phyloP scores from a whole-genome alignment of 2,113 vertebrate genomes.

The Saguinus midas region DNA sequence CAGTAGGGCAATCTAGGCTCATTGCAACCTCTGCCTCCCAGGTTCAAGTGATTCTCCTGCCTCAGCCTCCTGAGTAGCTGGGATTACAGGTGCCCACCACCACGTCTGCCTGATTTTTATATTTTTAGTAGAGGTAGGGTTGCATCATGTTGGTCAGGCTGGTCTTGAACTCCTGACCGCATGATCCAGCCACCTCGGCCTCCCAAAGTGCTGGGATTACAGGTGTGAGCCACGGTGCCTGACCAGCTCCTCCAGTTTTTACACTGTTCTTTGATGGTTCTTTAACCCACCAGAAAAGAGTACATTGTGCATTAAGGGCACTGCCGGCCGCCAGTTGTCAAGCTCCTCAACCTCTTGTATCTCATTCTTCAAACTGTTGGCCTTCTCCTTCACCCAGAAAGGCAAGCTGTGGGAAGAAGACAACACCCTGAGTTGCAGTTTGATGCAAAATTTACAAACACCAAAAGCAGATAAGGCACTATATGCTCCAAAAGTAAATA shows the following conservation, averaged over 20 bases:
- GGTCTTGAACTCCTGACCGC: too few relatives aligned
- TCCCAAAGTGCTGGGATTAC: too few relatives aligned
- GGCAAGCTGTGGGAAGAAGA: conserved; percentile 61
- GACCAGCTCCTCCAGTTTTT: background rate
- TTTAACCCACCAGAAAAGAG: conserved; percentile 1
- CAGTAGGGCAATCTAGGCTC: too few relatives aligned
- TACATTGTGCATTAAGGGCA: background rate
- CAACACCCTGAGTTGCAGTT: background rate
- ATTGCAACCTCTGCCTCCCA: too few relatives aligned
- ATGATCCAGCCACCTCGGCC: too few relatives aligned
- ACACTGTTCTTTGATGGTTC: conserved; percentile 1
- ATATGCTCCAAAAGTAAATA: background rate
- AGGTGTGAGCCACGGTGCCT: too few relatives aligned
- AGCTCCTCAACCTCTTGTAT: conserved; percentile 74
- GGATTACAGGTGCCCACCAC: too few relatives aligned
- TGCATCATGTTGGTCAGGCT: too few relatives aligned
- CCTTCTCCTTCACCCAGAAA: conserved; percentile 71
- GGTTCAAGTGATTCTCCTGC: too few relatives aligned
- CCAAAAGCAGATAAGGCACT: background rate
- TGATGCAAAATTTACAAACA: background rate
- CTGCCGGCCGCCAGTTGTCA: conserved; percentile 14
- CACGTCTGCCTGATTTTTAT: too few relatives aligned
- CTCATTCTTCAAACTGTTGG: conserved; percentile 51
- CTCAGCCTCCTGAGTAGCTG: too few relatives aligned
- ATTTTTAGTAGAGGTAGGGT: too few relatives aligned